Conservation (phyloP, 2,888 invertebrate genomes). For the Hofmannophila pseudospretella region DNA sequence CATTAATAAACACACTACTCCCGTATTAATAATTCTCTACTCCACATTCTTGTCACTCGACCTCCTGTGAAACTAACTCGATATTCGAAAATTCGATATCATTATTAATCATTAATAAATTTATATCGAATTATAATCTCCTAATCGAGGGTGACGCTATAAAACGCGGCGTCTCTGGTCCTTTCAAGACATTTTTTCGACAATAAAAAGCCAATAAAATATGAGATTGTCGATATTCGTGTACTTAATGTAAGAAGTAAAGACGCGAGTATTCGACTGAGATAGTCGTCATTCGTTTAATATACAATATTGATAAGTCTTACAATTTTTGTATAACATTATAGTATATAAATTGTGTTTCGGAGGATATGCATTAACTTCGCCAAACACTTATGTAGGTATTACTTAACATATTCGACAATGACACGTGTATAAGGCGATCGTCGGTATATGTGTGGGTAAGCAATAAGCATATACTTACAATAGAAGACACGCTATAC, state of each 20-base stretch:
- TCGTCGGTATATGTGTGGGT: no score
- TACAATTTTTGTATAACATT: no score
- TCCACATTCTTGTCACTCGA: background rate
- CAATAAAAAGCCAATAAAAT: conserved; percentile 55
- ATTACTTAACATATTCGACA: no score
- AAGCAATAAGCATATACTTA: no score
- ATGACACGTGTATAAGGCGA: no score
- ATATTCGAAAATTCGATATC: conserved; percentile 52
- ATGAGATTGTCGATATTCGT: conserved; percentile 45
- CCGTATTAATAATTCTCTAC: no score
- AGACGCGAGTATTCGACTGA: conserved; percentile 4
- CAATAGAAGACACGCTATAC: no score
- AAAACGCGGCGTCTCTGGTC: conserved; percentile 32
- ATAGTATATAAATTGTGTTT: no score
- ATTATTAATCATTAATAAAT: conserved; percentile 71
- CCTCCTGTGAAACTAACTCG: conserved; percentile 18
- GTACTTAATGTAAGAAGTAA: conserved; percentile 7
- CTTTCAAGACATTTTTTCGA: conserved; percentile 40
- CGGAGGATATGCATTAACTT: no score
- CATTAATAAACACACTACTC: background rate
- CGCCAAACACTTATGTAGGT: no score
- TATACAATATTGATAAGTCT: no score
- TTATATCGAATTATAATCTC: conserved; percentile 66
- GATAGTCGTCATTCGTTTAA: no score
- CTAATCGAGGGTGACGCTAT: conserved; percentile 39